Evolutionary conservation across 1,140 invertebrate genomes (phyloP).

Genomic region (Marisa cornuarietis): DNA sequence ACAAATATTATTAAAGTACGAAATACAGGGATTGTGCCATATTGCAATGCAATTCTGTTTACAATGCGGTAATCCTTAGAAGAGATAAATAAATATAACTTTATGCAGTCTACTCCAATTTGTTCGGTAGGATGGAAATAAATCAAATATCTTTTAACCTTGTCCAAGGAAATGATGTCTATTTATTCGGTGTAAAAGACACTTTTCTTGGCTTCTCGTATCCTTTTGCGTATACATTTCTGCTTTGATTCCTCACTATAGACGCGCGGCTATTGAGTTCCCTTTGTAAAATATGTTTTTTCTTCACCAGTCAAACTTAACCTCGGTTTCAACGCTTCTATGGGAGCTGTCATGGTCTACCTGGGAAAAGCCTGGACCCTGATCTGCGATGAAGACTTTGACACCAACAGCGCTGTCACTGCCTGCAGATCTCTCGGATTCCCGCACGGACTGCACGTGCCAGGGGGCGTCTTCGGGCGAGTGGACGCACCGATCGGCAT

Average conservation of each 20-base stretch:
- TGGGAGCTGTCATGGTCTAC: constrained; percentile 51
- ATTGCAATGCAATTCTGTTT: background rate
- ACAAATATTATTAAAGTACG: background rate
- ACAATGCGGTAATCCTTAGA: too few relatives aligned
- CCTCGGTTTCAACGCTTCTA: constrained; percentile 35
- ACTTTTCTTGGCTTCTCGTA: too few relatives aligned
- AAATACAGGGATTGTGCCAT: background rate
- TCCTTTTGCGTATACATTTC: too few relatives aligned
- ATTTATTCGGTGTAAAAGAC: too few relatives aligned
- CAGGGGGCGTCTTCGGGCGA: constrained; percentile 44
- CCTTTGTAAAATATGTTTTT: background rate
- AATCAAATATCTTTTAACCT: too few relatives aligned
- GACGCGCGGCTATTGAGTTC: too few relatives aligned
- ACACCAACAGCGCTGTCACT: constrained; percentile 36
- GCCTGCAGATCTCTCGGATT: constrained; percentile 41
- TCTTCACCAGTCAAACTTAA: constrained; percentile 43
- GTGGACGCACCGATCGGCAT: constrained; percentile 36
- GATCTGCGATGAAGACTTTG: constrained; percentile 49
- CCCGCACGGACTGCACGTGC: constrained; percentile 27
- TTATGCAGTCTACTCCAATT: too few relatives aligned
- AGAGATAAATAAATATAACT: too few relatives aligned
- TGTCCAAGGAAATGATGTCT: too few relatives aligned
- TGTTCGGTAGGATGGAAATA: too few relatives aligned
- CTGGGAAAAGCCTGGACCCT: constrained; percentile 40
- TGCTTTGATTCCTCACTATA: too few relatives aligned